phyloP scores from a whole-genome alignment of 2,888 invertebrate genomes.

The Oegoconia quadripuncta region DNA sequence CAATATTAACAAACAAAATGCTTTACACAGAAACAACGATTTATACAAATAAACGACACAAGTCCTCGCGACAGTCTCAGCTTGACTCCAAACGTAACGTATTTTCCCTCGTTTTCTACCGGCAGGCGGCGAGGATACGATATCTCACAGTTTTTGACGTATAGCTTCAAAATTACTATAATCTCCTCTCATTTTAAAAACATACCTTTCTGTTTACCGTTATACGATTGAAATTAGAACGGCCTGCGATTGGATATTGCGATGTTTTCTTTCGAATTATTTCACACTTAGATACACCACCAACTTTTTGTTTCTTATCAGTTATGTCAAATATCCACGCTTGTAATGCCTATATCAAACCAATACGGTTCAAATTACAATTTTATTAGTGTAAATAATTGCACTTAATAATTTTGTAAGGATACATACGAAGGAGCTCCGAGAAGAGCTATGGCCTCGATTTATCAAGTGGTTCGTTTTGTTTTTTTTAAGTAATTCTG shows the following conservation, averaged over 20 bases:
- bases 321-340: constrained; percentile 13
- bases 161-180: constrained; percentile 39
- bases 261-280: constrained; percentile 27
- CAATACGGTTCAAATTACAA: constrained; percentile 24
- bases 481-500: constrained; percentile 54
- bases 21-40: constrained; percentile 24
- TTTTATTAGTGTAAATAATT: constrained; percentile 10
- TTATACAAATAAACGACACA: constrained; percentile 54
- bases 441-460: constrained; percentile 44
- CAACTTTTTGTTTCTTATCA: neutral
- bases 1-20: constrained; percentile 30
- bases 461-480: constrained; percentile 54
- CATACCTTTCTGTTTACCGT: constrained; percentile 15
- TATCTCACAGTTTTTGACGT: constrained; percentile 54
- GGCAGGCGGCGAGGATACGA: constrained; percentile 44
- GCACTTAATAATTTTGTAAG: constrained; percentile 24
- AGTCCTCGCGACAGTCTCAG: constrained; percentile 51
- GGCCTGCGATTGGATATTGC: constrained; percentile 8
- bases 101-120: constrained; percentile 52
- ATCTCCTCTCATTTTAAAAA: constrained; percentile 15
- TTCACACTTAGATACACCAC: constrained; percentile 31
- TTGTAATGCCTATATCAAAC: constrained; percentile 13
- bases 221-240: constrained; percentile 23
- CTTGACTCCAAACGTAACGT: constrained; percentile 61
- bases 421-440: constrained; percentile 32